Percentiles rank a stretch among this genome's conserved stretches.
These are phyloP conservation scores for Alviniconcha strummeri DNA, from an alignment of 2,888 invertebrate genomes.

Conservation along the genomic window DNA sequence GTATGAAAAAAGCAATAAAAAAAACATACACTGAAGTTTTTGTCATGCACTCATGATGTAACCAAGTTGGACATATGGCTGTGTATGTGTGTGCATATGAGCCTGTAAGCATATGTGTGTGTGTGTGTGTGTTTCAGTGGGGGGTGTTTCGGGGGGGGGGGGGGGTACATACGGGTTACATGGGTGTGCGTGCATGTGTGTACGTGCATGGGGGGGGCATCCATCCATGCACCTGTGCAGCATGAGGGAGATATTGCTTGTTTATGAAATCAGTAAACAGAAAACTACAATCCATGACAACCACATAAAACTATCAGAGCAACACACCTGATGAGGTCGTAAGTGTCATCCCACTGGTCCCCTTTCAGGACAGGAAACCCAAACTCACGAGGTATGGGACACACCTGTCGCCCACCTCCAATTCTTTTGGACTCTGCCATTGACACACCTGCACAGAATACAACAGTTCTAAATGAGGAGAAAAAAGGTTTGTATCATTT, in stretches of 20 bases:
- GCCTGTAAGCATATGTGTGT: neutral
- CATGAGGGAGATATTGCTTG: no score
- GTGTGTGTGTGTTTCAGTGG: neutral
- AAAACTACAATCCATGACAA: no score
- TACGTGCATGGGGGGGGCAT: no score
- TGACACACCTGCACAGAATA: constrained; percentile 59
- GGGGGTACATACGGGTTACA: no score
- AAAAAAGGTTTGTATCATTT: no score
- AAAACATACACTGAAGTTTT: no score
- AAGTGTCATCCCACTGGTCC: constrained; percentile 70
- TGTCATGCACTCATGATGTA: no score
- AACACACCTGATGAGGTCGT: constrained; percentile 69
- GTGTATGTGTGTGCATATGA: neutral
- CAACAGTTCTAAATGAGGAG: neutral
- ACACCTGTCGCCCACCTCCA: constrained; percentile 61
- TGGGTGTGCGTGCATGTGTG: no score
- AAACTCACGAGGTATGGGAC: constrained; percentile 71
- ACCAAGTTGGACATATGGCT: neutral
- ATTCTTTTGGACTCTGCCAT: constrained; percentile 68
- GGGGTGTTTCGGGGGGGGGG: no score
- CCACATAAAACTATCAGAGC: neutral
- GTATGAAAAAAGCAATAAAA: no score
- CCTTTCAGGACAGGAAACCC: constrained; percentile 67
- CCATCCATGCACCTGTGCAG: no score
- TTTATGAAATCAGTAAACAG: no score